phyloP scores from a whole-genome alignment of 1,140 invertebrate genomes.

The Musca domestica region DNA sequence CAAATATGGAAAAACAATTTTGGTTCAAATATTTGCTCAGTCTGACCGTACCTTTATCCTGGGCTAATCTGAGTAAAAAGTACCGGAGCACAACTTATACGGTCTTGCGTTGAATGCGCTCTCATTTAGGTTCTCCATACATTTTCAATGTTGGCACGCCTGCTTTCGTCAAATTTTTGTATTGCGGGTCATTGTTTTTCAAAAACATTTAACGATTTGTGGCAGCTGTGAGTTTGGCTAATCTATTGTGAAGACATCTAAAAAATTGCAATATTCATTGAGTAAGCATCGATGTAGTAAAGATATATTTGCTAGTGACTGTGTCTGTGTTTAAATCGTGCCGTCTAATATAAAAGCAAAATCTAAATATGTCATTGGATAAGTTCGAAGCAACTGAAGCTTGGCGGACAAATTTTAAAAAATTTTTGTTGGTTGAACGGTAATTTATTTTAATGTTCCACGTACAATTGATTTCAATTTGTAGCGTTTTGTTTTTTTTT shows the following conservation, averaged over 20 bases:
- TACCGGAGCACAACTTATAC: too few species aligned
- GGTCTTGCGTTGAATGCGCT: too few species aligned
- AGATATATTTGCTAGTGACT: not conserved
- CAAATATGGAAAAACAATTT: too few species aligned
- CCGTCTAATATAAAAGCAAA: not conserved
- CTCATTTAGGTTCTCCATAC: too few species aligned
- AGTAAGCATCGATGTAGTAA: not conserved
- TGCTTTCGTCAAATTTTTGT: too few species aligned
- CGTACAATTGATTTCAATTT: too few species aligned
- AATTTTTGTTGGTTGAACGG: constrained; percentile 41
- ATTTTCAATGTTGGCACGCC: not conserved
- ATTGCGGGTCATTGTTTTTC: too few species aligned
- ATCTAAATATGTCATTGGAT: constrained; percentile 37
- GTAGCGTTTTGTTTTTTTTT: too few species aligned
- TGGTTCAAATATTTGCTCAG: too few species aligned
- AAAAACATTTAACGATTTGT: not conserved
- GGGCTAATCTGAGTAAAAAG: too few species aligned
- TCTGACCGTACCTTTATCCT: too few species aligned
- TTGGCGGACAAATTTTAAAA: constrained; percentile 43
- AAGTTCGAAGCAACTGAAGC: constrained; percentile 45
- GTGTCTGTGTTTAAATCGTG: constrained; percentile 10
- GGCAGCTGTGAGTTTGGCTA: not conserved
- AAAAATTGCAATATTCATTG: not conserved
- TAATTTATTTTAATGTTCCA: constrained; percentile 30
- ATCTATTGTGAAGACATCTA: too few species aligned